Evolutionary conservation across 2,888 invertebrate genomes (phyloP).

Genomic region (Netelia virgata): DNA sequence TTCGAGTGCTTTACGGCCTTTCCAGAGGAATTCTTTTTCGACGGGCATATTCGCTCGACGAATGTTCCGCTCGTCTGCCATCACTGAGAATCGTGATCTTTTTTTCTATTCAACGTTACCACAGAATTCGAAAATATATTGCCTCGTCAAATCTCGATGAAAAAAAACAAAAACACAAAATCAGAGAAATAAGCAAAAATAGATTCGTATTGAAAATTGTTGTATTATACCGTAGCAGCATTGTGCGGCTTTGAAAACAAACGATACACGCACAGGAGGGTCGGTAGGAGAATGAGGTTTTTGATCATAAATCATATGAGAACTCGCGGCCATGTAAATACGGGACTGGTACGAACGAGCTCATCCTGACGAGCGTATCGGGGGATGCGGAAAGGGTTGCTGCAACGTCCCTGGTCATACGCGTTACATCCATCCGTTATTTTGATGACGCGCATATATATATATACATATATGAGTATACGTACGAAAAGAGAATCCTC

Average conservation of each 20-base stretch:
- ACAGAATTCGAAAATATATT: neutral
- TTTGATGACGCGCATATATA: slow-evolving; percentile 49
- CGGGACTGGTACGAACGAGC: slow-evolving; percentile 47
- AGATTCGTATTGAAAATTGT: neutral
- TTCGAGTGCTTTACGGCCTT: slow-evolving; percentile 63
- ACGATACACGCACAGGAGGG: neutral
- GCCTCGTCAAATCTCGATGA: neutral
- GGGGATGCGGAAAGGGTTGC: slow-evolving; percentile 44
- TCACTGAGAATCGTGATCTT: slow-evolving; percentile 28
- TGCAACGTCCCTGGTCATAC: slow-evolving; percentile 45
- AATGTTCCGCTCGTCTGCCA: slow-evolving; percentile 38
- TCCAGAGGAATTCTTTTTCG: slow-evolving; percentile 57
- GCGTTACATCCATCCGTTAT: slow-evolving; percentile 47
- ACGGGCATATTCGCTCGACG: slow-evolving; percentile 32
- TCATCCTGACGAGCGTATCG: slow-evolving; percentile 45
- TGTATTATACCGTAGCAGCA: neutral
- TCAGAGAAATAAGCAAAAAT: neutral
- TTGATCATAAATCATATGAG: slow-evolving; percentile 58
- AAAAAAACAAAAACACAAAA: neutral
- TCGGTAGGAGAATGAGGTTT: neutral
- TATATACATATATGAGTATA: slow-evolving; percentile 6
- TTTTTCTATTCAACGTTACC: slow-evolving; percentile 30
- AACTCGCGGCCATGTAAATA: slow-evolving; percentile 49
- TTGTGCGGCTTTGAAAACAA: slow-evolving; percentile 9
- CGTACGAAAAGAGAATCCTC: slow-evolving; percentile 20